Conservation (phyloP, 2,888 invertebrate genomes). For the Idaea aversata region DNA sequence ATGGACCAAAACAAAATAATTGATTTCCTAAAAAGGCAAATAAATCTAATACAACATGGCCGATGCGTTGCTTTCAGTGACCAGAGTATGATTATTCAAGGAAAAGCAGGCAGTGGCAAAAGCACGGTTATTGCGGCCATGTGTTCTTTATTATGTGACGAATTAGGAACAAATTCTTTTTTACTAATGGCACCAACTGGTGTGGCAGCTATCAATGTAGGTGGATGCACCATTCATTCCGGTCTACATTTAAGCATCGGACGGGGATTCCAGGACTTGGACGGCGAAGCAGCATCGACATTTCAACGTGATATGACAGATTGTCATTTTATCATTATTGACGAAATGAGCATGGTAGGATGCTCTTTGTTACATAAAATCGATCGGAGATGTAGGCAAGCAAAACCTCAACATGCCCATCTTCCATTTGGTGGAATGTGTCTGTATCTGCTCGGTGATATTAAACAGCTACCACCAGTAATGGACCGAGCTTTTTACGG, state of each 20-base stretch:
- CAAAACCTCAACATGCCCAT: neutral
- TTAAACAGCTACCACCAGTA: neutral
- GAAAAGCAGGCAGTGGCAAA: neutral
- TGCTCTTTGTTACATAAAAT: neutral
- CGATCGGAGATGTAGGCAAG: neutral
- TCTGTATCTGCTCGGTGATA: neutral
- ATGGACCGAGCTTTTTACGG: constrained; percentile 1
- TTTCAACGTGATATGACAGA: neutral
- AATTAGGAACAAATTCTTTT: neutral
- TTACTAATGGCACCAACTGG: neutral
- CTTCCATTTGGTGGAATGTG: neutral
- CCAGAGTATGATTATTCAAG: neutral
- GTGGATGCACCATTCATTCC: constrained; percentile 1
- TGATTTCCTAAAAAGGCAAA: neutral
- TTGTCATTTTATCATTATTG: constrained; percentile 7
- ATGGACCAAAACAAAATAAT: neutral
- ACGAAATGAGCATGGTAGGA: constrained; percentile 9
- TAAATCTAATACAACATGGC: neutral
- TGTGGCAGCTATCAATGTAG: neutral
- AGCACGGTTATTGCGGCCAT: neutral
- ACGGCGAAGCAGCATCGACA: neutral
- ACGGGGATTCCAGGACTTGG: neutral
- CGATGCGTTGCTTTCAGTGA: neutral
- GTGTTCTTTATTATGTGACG: neutral
- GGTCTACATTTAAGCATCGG: neutral